Conservation (phyloP, 2,113 vertebrate species). For the Salvator merianae region DNA sequence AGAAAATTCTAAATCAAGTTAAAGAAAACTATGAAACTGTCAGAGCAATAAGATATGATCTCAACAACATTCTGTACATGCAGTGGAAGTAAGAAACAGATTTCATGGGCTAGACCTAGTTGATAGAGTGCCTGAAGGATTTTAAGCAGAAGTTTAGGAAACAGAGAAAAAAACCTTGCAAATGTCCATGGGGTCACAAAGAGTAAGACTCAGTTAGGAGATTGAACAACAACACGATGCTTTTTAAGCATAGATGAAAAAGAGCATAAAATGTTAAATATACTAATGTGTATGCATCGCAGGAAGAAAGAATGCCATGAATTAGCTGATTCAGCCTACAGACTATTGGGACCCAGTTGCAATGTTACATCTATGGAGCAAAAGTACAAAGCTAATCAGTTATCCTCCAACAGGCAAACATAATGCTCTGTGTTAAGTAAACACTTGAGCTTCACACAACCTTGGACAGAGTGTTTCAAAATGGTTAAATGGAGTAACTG, state of each 20-base stretch:
- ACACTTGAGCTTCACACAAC: conserved; percentile 12
- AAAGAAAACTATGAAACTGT: too few species aligned
- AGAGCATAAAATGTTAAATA: not conserved
- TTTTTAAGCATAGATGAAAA: not conserved
- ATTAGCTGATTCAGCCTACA: not conserved
- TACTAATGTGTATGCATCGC: not conserved
- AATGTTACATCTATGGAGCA: not conserved
- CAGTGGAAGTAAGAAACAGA: too few species aligned
- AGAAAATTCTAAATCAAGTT: too few species aligned
- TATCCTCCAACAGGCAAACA: conserved; percentile 13
- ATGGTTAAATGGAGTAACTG: not conserved
- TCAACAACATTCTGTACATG: too few species aligned
- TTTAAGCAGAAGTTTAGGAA: too few species aligned
- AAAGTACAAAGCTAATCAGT: conserved; percentile 21
- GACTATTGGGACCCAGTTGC: not conserved
- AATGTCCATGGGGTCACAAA: too few species aligned
- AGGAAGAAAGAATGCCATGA: not conserved
- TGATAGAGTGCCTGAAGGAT: too few species aligned
- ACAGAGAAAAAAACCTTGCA: too few species aligned
- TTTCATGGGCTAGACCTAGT: too few species aligned
- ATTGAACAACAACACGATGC: too few species aligned
- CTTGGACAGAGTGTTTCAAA: conserved; percentile 18
- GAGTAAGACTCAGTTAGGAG: too few species aligned
- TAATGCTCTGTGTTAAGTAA: conserved; percentile 5
- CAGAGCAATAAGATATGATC: too few species aligned